A percentile compares a stretch with the other conserved stretches of the same genome.
Evolutionary conservation across 2,797 vertebrate species (phyloP).

Genomic region (Rhincodon typus): DNA sequence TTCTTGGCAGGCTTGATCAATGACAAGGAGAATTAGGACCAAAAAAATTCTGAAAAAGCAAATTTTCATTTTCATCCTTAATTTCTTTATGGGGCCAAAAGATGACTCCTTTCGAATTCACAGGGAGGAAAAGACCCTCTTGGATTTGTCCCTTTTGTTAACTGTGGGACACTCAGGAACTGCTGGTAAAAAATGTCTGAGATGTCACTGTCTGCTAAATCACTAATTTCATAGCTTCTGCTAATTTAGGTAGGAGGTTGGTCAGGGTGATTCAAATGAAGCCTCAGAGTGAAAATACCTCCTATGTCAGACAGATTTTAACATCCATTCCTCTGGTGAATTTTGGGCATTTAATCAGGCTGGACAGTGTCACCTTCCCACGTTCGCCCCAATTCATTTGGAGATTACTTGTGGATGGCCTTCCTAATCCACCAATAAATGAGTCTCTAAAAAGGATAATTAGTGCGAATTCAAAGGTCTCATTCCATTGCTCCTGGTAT

Average conservation of each 20-base stretch:
- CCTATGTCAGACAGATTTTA: no score
- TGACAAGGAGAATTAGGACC: neutral
- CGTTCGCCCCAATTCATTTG: no score
- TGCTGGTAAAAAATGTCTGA: no score
- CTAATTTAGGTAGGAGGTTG: neutral
- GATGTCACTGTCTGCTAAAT: neutral
- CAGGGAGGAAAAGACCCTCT: neutral
- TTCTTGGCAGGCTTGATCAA: neutral
- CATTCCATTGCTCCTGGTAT: no score
- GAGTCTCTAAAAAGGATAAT: no score
- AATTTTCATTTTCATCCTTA: neutral
- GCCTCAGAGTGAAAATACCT: neutral
- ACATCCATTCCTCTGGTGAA: no score
- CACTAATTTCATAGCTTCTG: neutral
- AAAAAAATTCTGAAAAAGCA: neutral
- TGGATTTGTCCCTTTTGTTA: neutral
- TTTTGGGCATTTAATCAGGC: no score
- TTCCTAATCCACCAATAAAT: no score
- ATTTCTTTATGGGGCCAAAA: neutral
- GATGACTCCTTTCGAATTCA: no score
- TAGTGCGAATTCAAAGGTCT: no score
- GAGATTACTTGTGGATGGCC: no score
- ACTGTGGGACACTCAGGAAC: neutral
- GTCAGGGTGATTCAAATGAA: neutral
- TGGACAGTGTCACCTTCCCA: no score